A percentile compares a stretch with the other conserved stretches of the same genome.
Conservation (phyloP, 2,888 invertebrate genomes). For the Drosophila subquinaria region DNA sequence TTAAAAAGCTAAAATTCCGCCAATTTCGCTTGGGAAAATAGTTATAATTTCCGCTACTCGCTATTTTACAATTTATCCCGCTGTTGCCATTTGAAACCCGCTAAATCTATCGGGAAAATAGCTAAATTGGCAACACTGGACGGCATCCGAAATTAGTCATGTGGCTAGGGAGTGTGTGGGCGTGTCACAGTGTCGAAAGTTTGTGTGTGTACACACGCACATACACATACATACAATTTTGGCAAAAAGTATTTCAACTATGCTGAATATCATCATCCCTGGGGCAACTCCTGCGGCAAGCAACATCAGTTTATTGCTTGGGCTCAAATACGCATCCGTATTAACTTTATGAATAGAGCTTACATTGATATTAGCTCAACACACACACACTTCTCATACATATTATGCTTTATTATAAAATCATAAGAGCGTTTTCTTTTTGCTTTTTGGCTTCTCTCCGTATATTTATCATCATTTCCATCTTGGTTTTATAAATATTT, state of each 20-base stretch:
- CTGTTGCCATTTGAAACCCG: too few relatives aligned
- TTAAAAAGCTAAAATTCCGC: too few relatives aligned
- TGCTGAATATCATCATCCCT: constrained; percentile 34
- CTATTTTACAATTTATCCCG: too few relatives aligned
- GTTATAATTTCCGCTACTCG: too few relatives aligned
- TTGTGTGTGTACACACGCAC: constrained; percentile 1
- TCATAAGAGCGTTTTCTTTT: constrained; percentile 74
- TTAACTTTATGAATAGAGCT: constrained; percentile 30
- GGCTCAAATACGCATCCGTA: constrained; percentile 19
- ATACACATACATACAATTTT: constrained; percentile 17
- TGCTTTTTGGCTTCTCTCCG: constrained; percentile 23
- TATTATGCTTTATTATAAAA: constrained; percentile 65
- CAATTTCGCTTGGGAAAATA: too few relatives aligned
- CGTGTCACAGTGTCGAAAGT: constrained; percentile 47
- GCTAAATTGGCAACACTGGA: constrained; percentile 8
- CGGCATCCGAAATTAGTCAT: constrained; percentile 50
- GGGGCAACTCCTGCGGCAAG: constrained; percentile 48
- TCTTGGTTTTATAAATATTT: constrained; percentile 17
- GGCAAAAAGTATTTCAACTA: constrained; percentile 39
- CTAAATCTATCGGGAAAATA: too few relatives aligned
- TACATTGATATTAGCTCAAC: constrained; percentile 24
- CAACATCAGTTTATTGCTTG: constrained; percentile 38
- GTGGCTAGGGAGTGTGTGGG: constrained; percentile 13
- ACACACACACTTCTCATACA: background rate
- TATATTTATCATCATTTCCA: background rate